Evolutionary conservation across 1,140 invertebrate genomes (phyloP), one percentile per base, ranked within the genome.

Genomic region (Caenorhabditis elegans): DNA sequence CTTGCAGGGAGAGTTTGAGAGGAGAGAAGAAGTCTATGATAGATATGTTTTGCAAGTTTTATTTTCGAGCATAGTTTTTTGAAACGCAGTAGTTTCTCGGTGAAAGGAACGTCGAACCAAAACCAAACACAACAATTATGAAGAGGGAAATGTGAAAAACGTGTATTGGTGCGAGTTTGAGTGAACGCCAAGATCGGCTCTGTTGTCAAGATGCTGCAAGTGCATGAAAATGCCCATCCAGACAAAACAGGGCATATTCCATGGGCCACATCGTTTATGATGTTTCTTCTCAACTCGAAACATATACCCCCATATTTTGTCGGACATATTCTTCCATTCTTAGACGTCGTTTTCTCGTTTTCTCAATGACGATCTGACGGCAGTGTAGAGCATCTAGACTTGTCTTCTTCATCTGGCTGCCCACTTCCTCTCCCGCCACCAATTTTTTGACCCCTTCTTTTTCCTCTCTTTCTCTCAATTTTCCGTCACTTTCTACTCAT

Each of bases 231-330:
- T n/a, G 11, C 60, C 36, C 6, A 70, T 22, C 60, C 34, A 39
- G 60, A 43, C 60, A 70, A 39, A 70, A 70, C 39, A 13, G 31
- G n/a, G n/a, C n/a, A n/a, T 34, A 70, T 70, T 70, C 60, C 60
- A 70, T 70, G 34, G 26, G 60, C 60, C 34, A 39, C 60, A 70
- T 70, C 60, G 60, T 70, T 70, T 70, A 70, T 70, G 60, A 70
- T 70, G 60, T 43, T 70, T 70, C 60, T 43, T 70, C 22, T 70
- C 60, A 70, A 70, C 60, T 43, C 34, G 60, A 70, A 70, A 70
- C 60, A 70, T 70, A 70, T 51, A 77, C 76, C 76, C 76, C 43
- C 76, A 77, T 49, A 48, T 49, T 48, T 77, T 77, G 76, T 51
- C 31, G 76, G 43, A 22, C 76, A 51, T 49, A 77, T 51, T 51